These are phyloP conservation scores for Mesembrinibis cayennensis DNA, from an alignment of 2,113 vertebrate genomes.

Conservation along the genomic window DNA sequence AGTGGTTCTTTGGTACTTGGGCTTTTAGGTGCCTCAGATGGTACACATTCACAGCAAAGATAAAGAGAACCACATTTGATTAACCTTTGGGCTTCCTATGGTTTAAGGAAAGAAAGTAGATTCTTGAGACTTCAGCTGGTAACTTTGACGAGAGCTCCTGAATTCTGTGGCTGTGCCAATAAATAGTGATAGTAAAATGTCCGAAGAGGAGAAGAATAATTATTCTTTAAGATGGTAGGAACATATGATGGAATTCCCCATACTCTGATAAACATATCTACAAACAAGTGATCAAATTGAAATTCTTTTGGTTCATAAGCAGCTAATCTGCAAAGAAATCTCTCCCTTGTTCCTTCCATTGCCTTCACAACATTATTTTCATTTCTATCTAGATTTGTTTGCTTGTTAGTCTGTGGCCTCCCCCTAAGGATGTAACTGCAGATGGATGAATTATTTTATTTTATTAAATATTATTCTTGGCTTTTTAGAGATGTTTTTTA, in stretches of 20 bases:
- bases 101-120: neutral
- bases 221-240: neutral
- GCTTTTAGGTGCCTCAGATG: neutral
- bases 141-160: neutral
- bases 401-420: constrained; percentile 61
- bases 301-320: constrained; percentile 47
- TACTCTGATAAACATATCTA: constrained; percentile 35
- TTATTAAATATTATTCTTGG: constrained; percentile 77
- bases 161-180: neutral
- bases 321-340: constrained; percentile 70
- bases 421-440: constrained; percentile 66
- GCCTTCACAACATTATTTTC: constrained; percentile 40
- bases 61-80: neutral
- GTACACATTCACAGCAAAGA: fast-evolving
- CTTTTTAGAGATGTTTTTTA: constrained; percentile 60
- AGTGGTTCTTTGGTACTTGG: neutral
- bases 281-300: constrained; percentile 56
- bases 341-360: constrained; percentile 5
- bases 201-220: constrained; percentile 10
- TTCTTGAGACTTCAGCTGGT: neutral
- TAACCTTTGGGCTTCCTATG: neutral
- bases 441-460: constrained; percentile 73
- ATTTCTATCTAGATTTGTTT: constrained; percentile 66
- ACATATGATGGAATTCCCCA: constrained; percentile 34
- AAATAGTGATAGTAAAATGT: neutral